These are phyloP conservation scores for zebrafish (Danio rerio) DNA, from an alignment of 2,113 vertebrate species.

Conservation along the genomic window GRCz12tu NC_133194.1:27077001-27077500, in stretches of 20 bases:
- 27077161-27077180: constrained; percentile 87
- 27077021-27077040: neutral
- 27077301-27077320: no score
- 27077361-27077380: constrained; percentile 3
- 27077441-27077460: constrained; percentile 10
- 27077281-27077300: no score
- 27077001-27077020: no score
- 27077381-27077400: neutral
- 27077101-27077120: constrained; percentile 72
- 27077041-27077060: constrained; percentile 85
- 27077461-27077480: constrained; percentile 23
- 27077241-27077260: neutral
- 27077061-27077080: constrained; percentile 84
- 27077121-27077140: constrained; percentile 85
- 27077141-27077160: constrained; percentile 80
- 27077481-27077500: constrained; percentile 32
- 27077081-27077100: constrained; percentile 87
- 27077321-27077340: no score
- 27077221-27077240: neutral
- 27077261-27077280: no score
- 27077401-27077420: neutral
- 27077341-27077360: neutral
- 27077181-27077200: constrained; percentile 83
- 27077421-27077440: neutral
- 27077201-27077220: constrained; percentile 76